phyloP scores from a whole-genome alignment of 2,797 vertebrate species.

The Fistularia commersonii region DNA sequence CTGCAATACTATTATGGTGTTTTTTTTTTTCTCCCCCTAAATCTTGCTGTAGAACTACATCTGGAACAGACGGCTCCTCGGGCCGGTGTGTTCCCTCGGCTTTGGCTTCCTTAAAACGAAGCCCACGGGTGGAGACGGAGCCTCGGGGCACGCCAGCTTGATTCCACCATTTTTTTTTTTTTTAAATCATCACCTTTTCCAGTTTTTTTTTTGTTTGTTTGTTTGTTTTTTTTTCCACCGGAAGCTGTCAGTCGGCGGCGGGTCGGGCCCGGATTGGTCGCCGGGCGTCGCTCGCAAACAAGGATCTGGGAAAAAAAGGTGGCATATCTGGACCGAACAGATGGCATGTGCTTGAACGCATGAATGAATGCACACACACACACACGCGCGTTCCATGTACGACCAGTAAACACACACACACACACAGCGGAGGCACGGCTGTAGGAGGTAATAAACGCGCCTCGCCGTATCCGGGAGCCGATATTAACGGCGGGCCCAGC shows the following conservation, averaged over 20 bases:
- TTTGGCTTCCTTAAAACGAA: neutral
- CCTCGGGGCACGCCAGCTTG: conserved; percentile 1
- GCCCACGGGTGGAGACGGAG: conserved; percentile 7
- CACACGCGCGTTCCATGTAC: neutral
- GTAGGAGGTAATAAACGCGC: too few relatives aligned
- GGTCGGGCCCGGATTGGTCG: conserved; percentile 20
- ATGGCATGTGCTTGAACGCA: conserved; percentile 54
- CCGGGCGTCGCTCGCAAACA: conserved; percentile 36
- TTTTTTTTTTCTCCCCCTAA: neutral
- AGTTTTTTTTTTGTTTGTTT: too few relatives aligned
- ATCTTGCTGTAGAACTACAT: conserved; percentile 7
- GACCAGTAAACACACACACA: too few relatives aligned
- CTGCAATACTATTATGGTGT: conserved; percentile 17
- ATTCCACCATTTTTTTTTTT: conserved; percentile 14
- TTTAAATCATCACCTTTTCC: conserved; percentile 18
- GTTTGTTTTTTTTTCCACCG: too few relatives aligned
- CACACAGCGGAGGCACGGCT: too few relatives aligned
- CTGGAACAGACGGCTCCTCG: conserved; percentile 6
- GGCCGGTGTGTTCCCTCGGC: conserved; percentile 2
- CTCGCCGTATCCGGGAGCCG: too few relatives aligned
- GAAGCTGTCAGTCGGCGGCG: conserved; percentile 14
- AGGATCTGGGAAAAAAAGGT: conserved; percentile 36
- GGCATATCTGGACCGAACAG: conserved; percentile 67
- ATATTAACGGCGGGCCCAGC: too few relatives aligned
- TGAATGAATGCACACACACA: conserved; percentile 45